These are phyloP conservation scores for Caenorhabditis remanei DNA, from an alignment of 1,140 invertebrate genomes.

Conservation along the genomic window DNA sequence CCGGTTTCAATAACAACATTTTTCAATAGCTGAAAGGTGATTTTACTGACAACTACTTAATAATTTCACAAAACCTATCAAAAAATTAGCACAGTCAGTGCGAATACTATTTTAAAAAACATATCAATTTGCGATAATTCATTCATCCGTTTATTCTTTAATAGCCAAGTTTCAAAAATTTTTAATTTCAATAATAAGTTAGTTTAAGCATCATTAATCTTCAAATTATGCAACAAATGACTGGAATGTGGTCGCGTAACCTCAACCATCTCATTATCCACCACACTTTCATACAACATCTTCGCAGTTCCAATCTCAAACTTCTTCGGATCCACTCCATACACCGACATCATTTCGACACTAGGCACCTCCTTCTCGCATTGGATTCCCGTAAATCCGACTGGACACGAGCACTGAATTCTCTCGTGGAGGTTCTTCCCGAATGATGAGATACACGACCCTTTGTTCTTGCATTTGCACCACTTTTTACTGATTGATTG, in stretches of 20 bases:
- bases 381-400: conserved; percentile 3
- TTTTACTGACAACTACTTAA: too few species aligned
- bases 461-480: conserved; percentile 24
- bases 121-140: too few species aligned
- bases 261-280: not conserved
- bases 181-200: too few species aligned
- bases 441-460: not conserved
- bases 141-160: too few species aligned
- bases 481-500: not conserved
- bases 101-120: too few species aligned
- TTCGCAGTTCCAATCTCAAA: conserved; percentile 10
- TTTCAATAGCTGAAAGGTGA: too few species aligned
- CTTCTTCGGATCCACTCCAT: conserved; percentile 35
- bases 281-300: conserved; percentile 30
- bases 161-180: too few species aligned
- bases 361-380: not conserved
- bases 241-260: not conserved
- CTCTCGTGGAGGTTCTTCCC: conserved; percentile 18
- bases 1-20: too few species aligned
- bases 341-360: conserved; percentile 7
- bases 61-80: too few species aligned
- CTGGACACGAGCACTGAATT: not conserved
- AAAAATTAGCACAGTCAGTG: too few species aligned
- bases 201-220: conserved; percentile 3
- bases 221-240: conserved; percentile 26